phyloP scores from a whole-genome alignment of 92 coral and sea anemone species.

The Ricordea florida region DNA sequence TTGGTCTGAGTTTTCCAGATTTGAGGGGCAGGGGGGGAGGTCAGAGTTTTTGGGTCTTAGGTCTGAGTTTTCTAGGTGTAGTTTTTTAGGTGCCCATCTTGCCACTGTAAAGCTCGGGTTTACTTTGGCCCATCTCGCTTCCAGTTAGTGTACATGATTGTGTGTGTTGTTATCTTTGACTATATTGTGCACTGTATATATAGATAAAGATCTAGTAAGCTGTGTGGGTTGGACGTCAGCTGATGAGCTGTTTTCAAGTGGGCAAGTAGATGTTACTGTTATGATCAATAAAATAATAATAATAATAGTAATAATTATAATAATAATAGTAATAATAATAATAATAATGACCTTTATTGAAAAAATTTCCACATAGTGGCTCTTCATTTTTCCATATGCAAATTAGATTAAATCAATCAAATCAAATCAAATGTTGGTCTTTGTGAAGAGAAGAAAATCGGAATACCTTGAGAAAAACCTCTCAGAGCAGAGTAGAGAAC shows the following conservation, averaged over 20 bases:
- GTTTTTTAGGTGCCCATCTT: too few species aligned
- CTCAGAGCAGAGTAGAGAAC: too few species aligned
- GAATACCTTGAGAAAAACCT: too few species aligned
- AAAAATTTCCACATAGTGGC: neutral
- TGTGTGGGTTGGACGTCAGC: slow-evolving; percentile 99
- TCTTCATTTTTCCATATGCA: neutral
- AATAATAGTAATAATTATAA: neutral
- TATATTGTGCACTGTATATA: slow-evolving; percentile 15
- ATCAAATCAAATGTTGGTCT: too few species aligned
- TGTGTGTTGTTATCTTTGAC: neutral
- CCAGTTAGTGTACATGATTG: neutral
- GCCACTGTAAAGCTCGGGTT: too few species aligned
- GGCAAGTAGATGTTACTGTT: slow-evolving; percentile 47
- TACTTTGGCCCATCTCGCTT: too few species aligned
- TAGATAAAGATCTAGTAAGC: slow-evolving; percentile 96
- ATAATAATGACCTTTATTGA: too few species aligned
- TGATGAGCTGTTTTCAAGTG: slow-evolving; percentile 96
- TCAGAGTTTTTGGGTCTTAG: too few species aligned
- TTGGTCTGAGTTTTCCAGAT: too few species aligned
- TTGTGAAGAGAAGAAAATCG: too few species aligned
- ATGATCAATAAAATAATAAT: neutral
- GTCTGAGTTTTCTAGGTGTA: too few species aligned
- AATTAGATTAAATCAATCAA: neutral
- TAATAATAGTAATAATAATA: neutral
- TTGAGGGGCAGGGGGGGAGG: too few species aligned